Evolutionary conservation across 2,113 vertebrate species (phyloP), one percentile per base, ranked within the genome.

Genomic region (Stomatorhinus ivindoensis): DNA sequence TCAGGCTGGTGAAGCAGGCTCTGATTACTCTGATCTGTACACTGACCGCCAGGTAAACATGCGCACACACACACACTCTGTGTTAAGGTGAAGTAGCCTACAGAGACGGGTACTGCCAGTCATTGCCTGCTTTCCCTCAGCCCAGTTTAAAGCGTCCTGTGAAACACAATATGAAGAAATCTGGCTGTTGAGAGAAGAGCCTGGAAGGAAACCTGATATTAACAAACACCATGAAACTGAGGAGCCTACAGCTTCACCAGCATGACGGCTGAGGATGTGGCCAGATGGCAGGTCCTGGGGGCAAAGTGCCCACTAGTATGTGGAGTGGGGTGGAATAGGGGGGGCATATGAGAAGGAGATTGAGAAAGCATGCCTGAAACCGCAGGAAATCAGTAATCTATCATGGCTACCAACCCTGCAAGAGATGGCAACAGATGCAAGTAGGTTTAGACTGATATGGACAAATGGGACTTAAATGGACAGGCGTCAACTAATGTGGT

Each of bases 81-180:
- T 39, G 31, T 42, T 42, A 13, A 80, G 35, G 35, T 11, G 73
- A 80, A 5, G 65, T 11, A 27, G 65, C 11, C 3, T 0, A 17
- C 31, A 15, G 69, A 76, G 31, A 80, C 42, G 73, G 73, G 73
- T 42, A 7, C 73, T 19, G 17, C 73, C 73, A 80, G 31, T 80
- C 35, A 80, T 42, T 7, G 13, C n/a, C 86, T 24, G 48, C 10
- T 55, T 31, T 42, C 46, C 86, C 19, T 15, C 73, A 80, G 35
- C 35, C 35, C 5, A 80, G 69, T 19, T 35, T 53, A 39, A 87
- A 87, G 50, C 7, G 0, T 35, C 17, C 27, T 9, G 15, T 55
- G 86, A 88, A 80, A 92, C 84, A 89, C 90, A 92, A 94, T 86
- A 91, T 87, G 21, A 87, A 69, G 69, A 61, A 92, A 89, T 89